A percentile compares a stretch with the other conserved stretches of the same genome.
These are phyloP conservation scores for Tinamus major DNA, from an alignment of 2,797 vertebrate genomes.

Conservation along the genomic window DNA sequence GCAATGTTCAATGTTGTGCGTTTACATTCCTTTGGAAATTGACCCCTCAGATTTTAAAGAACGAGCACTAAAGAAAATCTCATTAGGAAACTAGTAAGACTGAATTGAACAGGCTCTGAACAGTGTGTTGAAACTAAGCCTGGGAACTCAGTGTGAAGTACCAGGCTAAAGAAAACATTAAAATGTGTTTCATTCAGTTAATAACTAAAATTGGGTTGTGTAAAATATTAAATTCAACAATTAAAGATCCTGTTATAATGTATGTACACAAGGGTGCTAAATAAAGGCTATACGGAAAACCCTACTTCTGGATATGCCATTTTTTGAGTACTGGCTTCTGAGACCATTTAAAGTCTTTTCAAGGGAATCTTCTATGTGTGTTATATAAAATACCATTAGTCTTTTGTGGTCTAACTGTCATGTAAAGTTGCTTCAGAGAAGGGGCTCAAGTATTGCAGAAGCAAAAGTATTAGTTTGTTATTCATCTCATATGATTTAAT, in stretches of 20 bases:
- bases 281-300: background rate
- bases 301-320: background rate
- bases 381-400: background rate
- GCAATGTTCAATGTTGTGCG: background rate
- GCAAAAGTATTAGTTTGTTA: background rate
- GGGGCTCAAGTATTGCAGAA: background rate
- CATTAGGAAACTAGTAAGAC: fast-evolving
- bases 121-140: background rate
- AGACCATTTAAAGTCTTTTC: background rate
- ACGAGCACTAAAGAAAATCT: background rate
- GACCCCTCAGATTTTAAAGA: background rate
- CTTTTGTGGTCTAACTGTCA: background rate
- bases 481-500: slow-evolving; percentile 31
- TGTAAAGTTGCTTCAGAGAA: background rate
- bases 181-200: background rate
- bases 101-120: background rate
- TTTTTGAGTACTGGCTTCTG: background rate
- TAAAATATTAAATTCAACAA: background rate
- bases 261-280: background rate
- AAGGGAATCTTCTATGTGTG: background rate
- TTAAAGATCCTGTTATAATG: background rate
- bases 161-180: background rate
- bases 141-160: background rate
- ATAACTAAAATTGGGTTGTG: background rate
- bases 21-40: background rate